phyloP scores from a whole-genome alignment of 2,797 vertebrate genomes.

The Anniella stebbinsi region DNA sequence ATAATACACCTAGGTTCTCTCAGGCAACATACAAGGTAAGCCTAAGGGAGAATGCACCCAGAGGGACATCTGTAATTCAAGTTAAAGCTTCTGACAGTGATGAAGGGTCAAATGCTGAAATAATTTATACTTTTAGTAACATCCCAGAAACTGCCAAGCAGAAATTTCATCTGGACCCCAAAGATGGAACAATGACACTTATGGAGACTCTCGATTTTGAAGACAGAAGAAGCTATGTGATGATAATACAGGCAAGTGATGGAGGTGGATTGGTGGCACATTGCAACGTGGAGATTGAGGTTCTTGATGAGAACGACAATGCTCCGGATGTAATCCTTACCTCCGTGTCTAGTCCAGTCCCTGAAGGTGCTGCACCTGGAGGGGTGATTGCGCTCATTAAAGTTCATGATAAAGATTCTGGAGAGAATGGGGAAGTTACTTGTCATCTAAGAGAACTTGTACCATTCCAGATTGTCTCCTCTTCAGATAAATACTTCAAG shows the following conservation, averaged over 20 bases:
- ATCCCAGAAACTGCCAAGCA: conserved; percentile 7
- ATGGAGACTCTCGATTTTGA: conserved; percentile 77
- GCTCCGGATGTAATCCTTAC: conserved; percentile 67
- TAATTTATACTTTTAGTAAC: too few species aligned
- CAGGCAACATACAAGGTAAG: conserved; percentile 68
- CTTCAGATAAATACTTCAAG: conserved; percentile 66
- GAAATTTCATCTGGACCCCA: conserved; percentile 50
- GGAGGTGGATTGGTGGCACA: conserved; percentile 42
- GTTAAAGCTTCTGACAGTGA: conserved; percentile 78
- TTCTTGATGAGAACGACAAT: conserved; percentile 79
- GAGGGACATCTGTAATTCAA: conserved; percentile 66
- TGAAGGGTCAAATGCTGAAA: conserved; percentile 14
- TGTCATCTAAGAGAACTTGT: conserved; percentile 52
- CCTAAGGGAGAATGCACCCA: conserved; percentile 64
- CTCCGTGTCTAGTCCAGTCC: conserved; percentile 61
- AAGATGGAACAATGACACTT: conserved; percentile 73
- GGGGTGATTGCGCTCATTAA: conserved; percentile 70
- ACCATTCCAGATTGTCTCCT: conserved; percentile 68
- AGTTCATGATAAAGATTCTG: conserved; percentile 62
- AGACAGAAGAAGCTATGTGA: conserved; percentile 68
- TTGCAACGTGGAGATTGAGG: conserved; percentile 80
- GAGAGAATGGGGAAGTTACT: conserved; percentile 60
- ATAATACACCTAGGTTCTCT: conserved; percentile 20
- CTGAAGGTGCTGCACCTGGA: conserved; percentile 59
- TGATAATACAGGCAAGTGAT: conserved; percentile 81